Conservation (phyloP, 1,140 invertebrate species). For the Portunus trituberculatus region DNA sequence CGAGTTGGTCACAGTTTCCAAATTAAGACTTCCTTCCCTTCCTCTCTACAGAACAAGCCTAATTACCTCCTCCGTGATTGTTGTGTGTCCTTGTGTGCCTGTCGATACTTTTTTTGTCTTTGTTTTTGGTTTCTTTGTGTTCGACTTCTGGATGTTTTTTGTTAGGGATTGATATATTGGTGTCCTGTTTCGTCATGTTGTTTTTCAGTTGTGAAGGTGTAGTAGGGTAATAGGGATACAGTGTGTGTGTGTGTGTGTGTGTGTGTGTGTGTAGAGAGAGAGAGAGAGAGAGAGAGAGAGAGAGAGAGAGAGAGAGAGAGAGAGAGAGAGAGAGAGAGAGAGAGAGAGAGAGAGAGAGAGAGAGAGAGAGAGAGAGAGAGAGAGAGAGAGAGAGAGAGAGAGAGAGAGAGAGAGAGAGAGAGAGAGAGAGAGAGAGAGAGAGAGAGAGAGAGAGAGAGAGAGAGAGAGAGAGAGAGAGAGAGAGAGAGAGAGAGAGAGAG, state of each 20-base stretch:
- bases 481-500: conserved; percentile 20
- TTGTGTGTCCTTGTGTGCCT: too few species aligned
- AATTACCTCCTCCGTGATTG: too few species aligned
- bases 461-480: conserved; percentile 17
- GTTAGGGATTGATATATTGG: too few species aligned
- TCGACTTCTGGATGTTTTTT: too few species aligned
- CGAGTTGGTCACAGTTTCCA: too few species aligned
- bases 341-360: conserved; percentile 11
- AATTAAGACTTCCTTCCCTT: too few species aligned
- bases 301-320: conserved; percentile 20
- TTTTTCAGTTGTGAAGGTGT: too few species aligned
- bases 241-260: not conserved
- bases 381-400: not conserved
- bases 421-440: conserved; percentile 20
- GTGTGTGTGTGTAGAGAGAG: too few species aligned
- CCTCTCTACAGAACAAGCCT: too few species aligned
- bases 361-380: conserved; percentile 9
- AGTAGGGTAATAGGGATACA: not conserved
- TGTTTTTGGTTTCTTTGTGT: too few species aligned
- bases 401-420: conserved; percentile 20
- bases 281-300: conserved; percentile 16
- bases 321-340: conserved; percentile 18
- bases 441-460: not conserved
- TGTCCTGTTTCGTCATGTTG: too few species aligned
- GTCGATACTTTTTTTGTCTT: too few species aligned